A percentile compares a stretch with the other conserved stretches of the same genome.
phyloP scores from a whole-genome alignment of 2,888 invertebrate genomes.

The Orgyia antiqua region DNA sequence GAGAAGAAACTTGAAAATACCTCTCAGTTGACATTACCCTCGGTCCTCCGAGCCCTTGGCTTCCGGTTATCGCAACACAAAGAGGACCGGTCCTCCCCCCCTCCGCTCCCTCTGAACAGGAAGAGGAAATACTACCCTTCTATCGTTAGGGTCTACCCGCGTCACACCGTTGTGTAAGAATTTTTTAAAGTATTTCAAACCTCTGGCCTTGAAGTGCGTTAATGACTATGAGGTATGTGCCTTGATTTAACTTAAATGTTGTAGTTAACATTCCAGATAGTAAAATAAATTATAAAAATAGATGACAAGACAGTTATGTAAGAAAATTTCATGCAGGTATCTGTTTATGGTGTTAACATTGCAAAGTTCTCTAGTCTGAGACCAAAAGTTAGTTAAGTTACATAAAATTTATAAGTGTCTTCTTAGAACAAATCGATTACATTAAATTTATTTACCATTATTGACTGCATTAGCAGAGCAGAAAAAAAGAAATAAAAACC shows the following conservation, averaged over 20 bases:
- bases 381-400: too few species aligned
- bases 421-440: too few species aligned
- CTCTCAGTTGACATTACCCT: slow-evolving; percentile 73
- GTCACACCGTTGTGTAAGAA: slow-evolving; percentile 48
- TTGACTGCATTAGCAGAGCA: too few species aligned
- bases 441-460: too few species aligned
- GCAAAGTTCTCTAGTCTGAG: too few species aligned
- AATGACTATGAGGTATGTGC: slow-evolving; percentile 38
- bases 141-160: slow-evolving; percentile 71
- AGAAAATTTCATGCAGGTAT: too few species aligned
- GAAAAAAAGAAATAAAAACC: too few species aligned
- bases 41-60: slow-evolving; percentile 69
- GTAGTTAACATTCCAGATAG: too few species aligned
- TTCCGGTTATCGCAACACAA: slow-evolving; percentile 78
- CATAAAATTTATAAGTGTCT: too few species aligned
- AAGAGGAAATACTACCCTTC: slow-evolving; percentile 77
- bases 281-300: too few species aligned
- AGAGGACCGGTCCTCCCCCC: slow-evolving; percentile 50
- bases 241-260: slow-evolving; percentile 11
- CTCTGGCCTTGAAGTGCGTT: slow-evolving; percentile 40
- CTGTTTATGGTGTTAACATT: too few species aligned
- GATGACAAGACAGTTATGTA: too few species aligned
- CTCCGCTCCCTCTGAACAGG: slow-evolving; percentile 43
- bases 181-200: slow-evolving; percentile 57
- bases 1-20: slow-evolving; percentile 70